Evolutionary conservation across 2,888 invertebrate species (phyloP), one percentile per base, ranked within the genome.

Genomic region (Ectobius pallidus): DNA sequence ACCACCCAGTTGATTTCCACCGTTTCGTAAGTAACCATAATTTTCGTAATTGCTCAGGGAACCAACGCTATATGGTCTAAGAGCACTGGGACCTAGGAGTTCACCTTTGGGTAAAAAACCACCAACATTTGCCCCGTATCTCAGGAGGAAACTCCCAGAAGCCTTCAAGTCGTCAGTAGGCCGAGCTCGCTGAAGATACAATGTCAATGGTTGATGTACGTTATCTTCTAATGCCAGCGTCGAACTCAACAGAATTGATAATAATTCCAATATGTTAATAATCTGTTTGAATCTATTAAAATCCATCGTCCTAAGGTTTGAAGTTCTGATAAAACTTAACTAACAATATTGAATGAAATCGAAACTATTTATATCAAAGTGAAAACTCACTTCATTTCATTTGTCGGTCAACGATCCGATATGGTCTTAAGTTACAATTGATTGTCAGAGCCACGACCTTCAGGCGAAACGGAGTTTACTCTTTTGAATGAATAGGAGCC

Each of bases 41-140:
- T 30, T 7, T 25, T 30, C 58, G 16, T 16, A 11, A 11, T 1
- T 3, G 14, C n/a, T n/a, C n/a, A n/a, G n/a, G n/a, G n/a, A n/a
- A n/a, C 58, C 58, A 58, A 22, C 30, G n/a, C 58, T 30, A 22
- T 52, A 52, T 18, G 3, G 1, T 30, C 58, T 30, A 22, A 58
- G 30, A 30, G 27, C 58, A 14, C 58, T 30, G 27, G 30, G 16
- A 25, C 58, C 58, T 2, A 58, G 32, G 27, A 58, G n/a, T 25
- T 30, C 58, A 16, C 58, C 58, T 58, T 58, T 58, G n/a, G 58
- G 58, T n/a, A 58, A 30, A 25, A 58, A 58, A 3, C 58, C 58
- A 22, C 1, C 52, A 30, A 22, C 58, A 30, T 25, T 25, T 25
- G 25, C 4, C 11, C 58, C 58, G n/a, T 58, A 58, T n/a, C 30